phyloP scores from a whole-genome alignment of 1,140 invertebrate genomes.

The Saccostrea cuccullata region DNA sequence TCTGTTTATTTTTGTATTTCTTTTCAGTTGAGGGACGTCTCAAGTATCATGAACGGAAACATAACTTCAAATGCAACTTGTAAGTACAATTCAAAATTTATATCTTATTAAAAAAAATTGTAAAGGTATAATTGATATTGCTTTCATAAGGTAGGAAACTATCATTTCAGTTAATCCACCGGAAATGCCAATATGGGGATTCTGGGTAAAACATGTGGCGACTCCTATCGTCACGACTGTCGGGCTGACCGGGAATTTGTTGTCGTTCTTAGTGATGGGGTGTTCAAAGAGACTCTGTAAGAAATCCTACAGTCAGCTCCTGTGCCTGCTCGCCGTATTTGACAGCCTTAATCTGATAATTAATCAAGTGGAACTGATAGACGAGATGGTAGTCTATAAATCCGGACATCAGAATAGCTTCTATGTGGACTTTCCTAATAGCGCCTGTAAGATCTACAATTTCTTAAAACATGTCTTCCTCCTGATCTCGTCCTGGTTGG shows the following conservation, averaged over 20 bases:
- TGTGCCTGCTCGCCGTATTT: constrained; percentile 68
- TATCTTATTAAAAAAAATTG: background rate
- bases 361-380: constrained; percentile 54
- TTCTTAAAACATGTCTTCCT: constrained; percentile 64
- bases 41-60: background rate
- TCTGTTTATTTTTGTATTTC: no score
- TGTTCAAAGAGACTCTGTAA: constrained; percentile 58
- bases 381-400: constrained; percentile 49
- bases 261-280: constrained; percentile 71
- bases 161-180: background rate
- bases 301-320: constrained; percentile 71
- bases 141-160: background rate
- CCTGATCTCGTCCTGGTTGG: constrained; percentile 67
- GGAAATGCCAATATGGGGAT: constrained; percentile 63
- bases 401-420: background rate
- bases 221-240: constrained; percentile 63
- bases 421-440: constrained; percentile 54
- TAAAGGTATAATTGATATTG: no score
- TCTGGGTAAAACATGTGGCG: constrained; percentile 60
- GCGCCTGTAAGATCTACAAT: constrained; percentile 62
- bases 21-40: no score
- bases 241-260: constrained; percentile 69
- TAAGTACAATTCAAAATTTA: background rate
- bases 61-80: background rate
- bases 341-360: constrained; percentile 66